phyloP scores from a whole-genome alignment of 2,113 vertebrate genomes.

The Rhipidura dahli region DNA sequence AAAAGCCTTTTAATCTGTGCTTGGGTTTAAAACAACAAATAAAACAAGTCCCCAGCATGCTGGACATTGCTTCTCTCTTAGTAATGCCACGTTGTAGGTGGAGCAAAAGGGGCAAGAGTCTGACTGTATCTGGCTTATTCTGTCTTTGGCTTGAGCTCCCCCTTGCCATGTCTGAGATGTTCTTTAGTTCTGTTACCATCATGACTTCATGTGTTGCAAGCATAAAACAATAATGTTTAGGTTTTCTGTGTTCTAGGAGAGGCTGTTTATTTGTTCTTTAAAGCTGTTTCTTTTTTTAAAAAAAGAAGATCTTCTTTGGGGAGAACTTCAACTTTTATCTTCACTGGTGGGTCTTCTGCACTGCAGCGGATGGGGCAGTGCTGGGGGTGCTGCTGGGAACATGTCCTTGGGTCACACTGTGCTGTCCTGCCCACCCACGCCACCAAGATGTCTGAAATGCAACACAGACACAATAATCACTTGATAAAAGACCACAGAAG shows the following conservation, averaged over 20 bases:
- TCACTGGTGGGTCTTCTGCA: rapidly evolving
- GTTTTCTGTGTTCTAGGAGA: neutral
- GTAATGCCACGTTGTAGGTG: neutral
- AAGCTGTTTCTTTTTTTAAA: neutral
- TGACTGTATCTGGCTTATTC: neutral
- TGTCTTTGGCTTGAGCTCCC: neutral
- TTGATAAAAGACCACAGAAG: neutral
- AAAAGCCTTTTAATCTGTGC: neutral
- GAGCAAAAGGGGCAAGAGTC: neutral
- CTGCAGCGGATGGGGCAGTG: neutral
- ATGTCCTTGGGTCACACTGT: rapidly evolving
- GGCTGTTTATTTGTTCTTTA: neutral
- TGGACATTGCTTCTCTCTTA: neutral
- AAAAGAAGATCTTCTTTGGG: neutral
- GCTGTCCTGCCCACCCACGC: neutral
- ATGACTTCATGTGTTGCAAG: neutral
- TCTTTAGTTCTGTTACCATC: neutral
- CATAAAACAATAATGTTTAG: neutral
- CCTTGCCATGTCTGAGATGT: neutral
- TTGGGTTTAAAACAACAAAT: neutral
- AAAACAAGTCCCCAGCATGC: neutral
- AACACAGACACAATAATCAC: neutral
- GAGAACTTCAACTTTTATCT: neutral
- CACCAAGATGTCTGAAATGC: neutral
- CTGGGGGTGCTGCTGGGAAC: rapidly evolving